These are phyloP conservation scores for Mormyrops boulengeri DNA, from an alignment of 2,797 vertebrate species.

Conservation along the genomic window DNA sequence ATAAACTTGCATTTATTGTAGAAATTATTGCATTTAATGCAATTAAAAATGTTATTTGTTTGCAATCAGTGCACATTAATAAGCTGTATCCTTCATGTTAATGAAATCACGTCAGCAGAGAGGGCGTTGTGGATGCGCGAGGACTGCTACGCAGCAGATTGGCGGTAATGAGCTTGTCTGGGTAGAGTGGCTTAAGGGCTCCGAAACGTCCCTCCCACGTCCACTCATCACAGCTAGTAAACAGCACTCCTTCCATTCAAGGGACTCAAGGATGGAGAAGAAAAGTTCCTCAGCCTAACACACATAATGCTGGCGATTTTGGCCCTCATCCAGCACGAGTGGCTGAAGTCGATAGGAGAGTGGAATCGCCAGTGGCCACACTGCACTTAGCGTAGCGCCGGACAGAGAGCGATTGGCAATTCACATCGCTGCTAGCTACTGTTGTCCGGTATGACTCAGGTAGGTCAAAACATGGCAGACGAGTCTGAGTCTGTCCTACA, in stretches of 20 bases:
- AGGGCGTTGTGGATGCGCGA: not conserved
- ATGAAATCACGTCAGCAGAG: not conserved
- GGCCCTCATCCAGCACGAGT: not conserved
- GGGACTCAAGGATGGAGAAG: not conserved
- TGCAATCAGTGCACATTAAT: not conserved
- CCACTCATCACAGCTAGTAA: not conserved
- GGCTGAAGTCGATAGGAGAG: not conserved
- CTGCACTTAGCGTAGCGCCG: not conserved
- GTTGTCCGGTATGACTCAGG: not conserved
- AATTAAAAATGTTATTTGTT: not conserved
- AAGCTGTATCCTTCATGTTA: constrained; percentile 14
- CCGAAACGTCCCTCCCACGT: not conserved
- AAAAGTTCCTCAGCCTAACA: not conserved
- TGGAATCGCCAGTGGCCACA: not conserved
- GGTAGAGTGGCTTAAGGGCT: not conserved
- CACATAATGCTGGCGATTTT: not conserved
- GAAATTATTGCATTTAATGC: constrained; percentile 2
- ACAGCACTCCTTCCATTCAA: not conserved
- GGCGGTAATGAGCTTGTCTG: constrained; percentile 7
- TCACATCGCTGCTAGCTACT: not conserved
- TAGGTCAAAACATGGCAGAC: not conserved
- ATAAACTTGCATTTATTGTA: not conserved
- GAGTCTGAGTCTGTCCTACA: not conserved
- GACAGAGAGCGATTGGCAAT: not conserved
- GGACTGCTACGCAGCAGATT: not conserved